A percentile compares a stretch with the other conserved stretches of the same genome.
Evolutionary conservation across 2,888 invertebrate species (phyloP).

Genomic region (Hydraecia micacea): DNA sequence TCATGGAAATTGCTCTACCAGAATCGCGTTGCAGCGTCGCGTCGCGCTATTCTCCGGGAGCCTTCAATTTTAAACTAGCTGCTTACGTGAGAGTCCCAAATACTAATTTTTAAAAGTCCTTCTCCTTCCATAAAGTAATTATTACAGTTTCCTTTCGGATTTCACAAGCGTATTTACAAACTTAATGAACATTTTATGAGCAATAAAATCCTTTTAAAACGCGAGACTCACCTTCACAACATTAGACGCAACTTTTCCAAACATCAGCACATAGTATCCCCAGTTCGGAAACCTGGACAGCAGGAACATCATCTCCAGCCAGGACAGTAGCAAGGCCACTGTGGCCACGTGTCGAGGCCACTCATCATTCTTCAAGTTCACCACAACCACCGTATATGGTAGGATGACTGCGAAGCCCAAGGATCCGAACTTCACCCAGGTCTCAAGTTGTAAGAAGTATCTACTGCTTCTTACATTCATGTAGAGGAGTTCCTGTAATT

Average conservation of each 20-base stretch:
- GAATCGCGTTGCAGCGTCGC: neutral
- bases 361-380: conserved; percentile 70
- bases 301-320: conserved; percentile 90
- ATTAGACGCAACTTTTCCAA: conserved; percentile 90
- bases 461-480: conserved; percentile 86
- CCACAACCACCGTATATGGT: conserved; percentile 78
- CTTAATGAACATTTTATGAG: neutral
- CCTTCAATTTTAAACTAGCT: neutral
- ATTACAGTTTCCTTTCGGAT: neutral
- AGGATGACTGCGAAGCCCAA: conserved; percentile 84
- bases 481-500: conserved; percentile 87
- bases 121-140: neutral
- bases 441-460: conserved; percentile 89
- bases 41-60: neutral
- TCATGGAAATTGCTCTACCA: neutral
- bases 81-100: neutral
- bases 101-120: neutral
- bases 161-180: neutral
- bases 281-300: conserved; percentile 90
- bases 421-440: conserved; percentile 90
- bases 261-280: conserved; percentile 91
- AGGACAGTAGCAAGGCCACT: conserved; percentile 87
- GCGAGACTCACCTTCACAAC: conserved; percentile 85
- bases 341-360: conserved; percentile 89
- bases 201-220: neutral